Percentiles rank a stretch among this genome's conserved stretches.
Conservation (phyloP, 2,888 invertebrate genomes). For the Sepioteuthis lessoniana region DNA sequence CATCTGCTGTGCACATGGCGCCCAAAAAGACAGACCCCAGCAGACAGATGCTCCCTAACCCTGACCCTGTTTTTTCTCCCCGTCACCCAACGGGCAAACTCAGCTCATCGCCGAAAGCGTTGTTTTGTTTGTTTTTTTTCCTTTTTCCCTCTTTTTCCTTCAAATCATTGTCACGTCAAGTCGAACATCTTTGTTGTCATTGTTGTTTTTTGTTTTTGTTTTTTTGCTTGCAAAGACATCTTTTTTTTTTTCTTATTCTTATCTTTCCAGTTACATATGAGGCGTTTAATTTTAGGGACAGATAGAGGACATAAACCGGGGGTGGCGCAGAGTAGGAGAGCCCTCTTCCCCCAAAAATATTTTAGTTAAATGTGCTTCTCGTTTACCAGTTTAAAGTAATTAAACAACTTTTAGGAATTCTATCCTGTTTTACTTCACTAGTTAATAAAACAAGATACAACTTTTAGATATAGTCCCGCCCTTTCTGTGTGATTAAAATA, state of each 20-base stretch:
- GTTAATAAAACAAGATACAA: too few relatives aligned
- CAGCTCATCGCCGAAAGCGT: not conserved
- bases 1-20: conserved; percentile 6
- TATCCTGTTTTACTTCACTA: too few relatives aligned
- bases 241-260: not conserved
- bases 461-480: too few relatives aligned
- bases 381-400: too few relatives aligned
- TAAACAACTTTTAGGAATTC: too few relatives aligned
- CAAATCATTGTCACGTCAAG: not conserved
- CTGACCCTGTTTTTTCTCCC: not conserved
- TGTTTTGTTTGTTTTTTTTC: not conserved
- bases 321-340: too few relatives aligned
- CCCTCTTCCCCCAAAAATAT: too few relatives aligned
- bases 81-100: not conserved
- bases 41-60: not conserved
- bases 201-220: not conserved
- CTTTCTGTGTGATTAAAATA: too few relatives aligned
- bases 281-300: not conserved
- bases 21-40: not conserved
- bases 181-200: not conserved
- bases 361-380: too few relatives aligned
- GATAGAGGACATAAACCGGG: not conserved
- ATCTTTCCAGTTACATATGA: not conserved
- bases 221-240: not conserved
- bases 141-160: not conserved